Base-by-base conservation (phyloP, 2,797 vertebrate genomes). In the Rhyacichthys aspro region DNA sequence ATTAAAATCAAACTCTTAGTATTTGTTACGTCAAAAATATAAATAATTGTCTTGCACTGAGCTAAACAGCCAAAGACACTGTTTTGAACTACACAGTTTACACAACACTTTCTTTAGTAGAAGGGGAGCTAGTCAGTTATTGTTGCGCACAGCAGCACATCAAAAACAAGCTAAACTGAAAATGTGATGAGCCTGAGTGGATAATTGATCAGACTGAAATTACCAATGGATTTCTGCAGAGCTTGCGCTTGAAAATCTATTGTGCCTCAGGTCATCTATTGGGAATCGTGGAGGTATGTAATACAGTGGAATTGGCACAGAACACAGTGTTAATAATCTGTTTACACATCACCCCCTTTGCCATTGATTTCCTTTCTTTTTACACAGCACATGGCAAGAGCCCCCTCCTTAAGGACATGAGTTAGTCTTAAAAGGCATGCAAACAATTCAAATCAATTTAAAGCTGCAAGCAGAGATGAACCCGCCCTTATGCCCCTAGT, bases 131-230 rank as follows among this genome's bases (percentile, higher is more conserved):
- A 66, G 63, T 74, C 69, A 70, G 64, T 77, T 72, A 68, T 53
- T 61, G 68, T 63, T 70, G 63, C 65, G 59, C 62, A 60, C 32
- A 62, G 48, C 62, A 63, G 61, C 61, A 62, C 55, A 78, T 74
- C 79, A 78, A 85, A 39, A 86, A 79, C 70, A 82, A 75, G 50
- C 74, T 45, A 63, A 73, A 61, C 46, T 61, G 63, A 80, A 81
- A 72, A 75, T 63, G 78, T 73, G 87, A 78, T 78, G 72, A 84
- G 88, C 88, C 70, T 77, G 79, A 90, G 82, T 78, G 77, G 82
- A 86, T 87, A 89, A 93, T 91, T 91, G 90, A 93, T 91, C 70
- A 79, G 77, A 70, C 75, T 86, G 75, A 90, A 91, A 92, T 88
- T 90, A 89, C 84, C 72, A 86, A 88, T 89, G 81, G 90, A 91